Percentiles rank a stretch among this genome's conserved stretches.
phyloP scores from a whole-genome alignment of 2,888 invertebrate species.

The Sinhomidia bicolor region DNA sequence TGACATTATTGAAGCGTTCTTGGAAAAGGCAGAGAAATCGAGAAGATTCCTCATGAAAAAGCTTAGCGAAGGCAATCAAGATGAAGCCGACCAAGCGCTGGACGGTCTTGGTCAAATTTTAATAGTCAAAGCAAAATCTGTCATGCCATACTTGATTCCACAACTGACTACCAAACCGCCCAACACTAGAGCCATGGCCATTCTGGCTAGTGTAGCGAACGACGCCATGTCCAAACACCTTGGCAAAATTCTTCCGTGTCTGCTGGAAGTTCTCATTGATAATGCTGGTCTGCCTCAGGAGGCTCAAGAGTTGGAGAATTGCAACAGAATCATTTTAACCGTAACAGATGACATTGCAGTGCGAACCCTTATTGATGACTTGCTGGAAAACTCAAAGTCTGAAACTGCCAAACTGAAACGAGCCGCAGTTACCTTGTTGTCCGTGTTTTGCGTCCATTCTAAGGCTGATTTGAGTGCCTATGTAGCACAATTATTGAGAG shows the following conservation, averaged over 20 bases:
- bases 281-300: conserved; percentile 60
- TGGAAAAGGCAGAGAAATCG: conserved; percentile 95
- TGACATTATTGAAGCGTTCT: conserved; percentile 95
- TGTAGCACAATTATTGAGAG: conserved; percentile 93
- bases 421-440: conserved; percentile 92
- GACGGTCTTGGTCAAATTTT: conserved; percentile 98
- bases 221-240: conserved; percentile 95
- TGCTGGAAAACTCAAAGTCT: conserved; percentile 89
- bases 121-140: conserved; percentile 97
- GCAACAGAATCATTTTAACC: conserved; percentile 95
- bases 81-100: conserved; percentile 92
- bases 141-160: conserved; percentile 97
- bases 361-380: conserved; percentile 92
- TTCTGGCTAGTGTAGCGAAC: conserved; percentile 96
- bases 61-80: conserved; percentile 87
- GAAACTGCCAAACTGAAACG: conserved; percentile 86
- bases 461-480: conserved; percentile 93
- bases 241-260: conserved; percentile 94
- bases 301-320: conserved; percentile 91
- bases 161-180: conserved; percentile 94
- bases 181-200: conserved; percentile 96
- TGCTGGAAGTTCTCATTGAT: conserved; percentile 84
- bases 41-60: conserved; percentile 92
- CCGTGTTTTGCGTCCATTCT: conserved; percentile 94
- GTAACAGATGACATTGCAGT: conserved; percentile 94